Evolutionary conservation across 2,888 invertebrate species (phyloP).

Genomic region (Platycheirus rosarum): DNA sequence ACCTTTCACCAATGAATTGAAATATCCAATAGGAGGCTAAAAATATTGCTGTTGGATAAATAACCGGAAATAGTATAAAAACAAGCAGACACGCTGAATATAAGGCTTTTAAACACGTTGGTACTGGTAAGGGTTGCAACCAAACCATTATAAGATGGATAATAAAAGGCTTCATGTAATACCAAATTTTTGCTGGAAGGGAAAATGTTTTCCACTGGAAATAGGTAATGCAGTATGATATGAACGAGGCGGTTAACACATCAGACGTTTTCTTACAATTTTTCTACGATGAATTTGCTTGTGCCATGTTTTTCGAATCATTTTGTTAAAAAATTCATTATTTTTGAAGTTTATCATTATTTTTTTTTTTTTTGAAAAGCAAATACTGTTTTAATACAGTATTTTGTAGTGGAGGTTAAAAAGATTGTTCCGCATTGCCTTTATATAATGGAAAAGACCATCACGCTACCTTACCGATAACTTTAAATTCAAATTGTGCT

Average conservation of each 20-base stretch:
- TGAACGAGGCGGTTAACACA: background rate
- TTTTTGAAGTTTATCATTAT: no score
- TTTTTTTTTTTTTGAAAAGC: no score
- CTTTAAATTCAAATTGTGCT: no score
- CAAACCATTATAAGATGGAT: conserved; percentile 46
- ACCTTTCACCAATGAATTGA: conserved; percentile 52
- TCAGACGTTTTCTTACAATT: conserved; percentile 30
- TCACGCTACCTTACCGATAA: no score
- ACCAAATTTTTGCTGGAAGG: conserved; percentile 23
- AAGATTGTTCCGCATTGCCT: no score
- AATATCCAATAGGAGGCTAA: conserved; percentile 47
- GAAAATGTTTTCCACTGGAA: conserved; percentile 49
- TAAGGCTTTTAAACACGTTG: conserved; percentile 44
- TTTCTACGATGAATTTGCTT: conserved; percentile 61
- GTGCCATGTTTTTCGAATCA: conserved; percentile 58
- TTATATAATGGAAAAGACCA: no score
- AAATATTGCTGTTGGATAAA: conserved; percentile 47
- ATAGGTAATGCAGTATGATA: background rate
- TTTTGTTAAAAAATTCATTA: conserved; percentile 4
- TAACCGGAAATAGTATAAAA: conserved; percentile 44
- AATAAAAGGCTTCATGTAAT: conserved; percentile 55
- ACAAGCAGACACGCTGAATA: conserved; percentile 41
- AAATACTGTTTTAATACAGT: no score
- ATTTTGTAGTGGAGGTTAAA: no score
- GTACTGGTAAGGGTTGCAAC: conserved; percentile 49